Conservation (phyloP, 2,888 invertebrate species). For the Eueremaeus valkanovi region DNA sequence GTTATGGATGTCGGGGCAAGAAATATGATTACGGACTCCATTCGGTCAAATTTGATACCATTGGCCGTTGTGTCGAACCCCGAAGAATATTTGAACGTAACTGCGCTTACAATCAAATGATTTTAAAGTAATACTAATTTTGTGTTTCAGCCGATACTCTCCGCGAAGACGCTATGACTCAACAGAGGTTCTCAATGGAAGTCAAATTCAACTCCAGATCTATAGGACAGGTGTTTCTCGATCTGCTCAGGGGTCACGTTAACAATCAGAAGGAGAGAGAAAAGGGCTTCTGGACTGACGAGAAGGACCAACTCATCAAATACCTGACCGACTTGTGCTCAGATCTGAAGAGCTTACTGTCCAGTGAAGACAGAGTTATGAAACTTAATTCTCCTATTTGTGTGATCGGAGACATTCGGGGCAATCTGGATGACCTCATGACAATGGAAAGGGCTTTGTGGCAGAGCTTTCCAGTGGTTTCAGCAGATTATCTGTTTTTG, state of each 20-base stretch:
- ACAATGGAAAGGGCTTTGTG: conserved; percentile 62
- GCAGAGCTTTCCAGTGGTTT: conserved; percentile 64
- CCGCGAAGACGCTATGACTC: neutral
- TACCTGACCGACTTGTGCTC: conserved; percentile 55
- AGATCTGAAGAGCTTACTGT: conserved; percentile 56
- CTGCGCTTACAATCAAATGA: neutral
- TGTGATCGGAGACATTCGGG: conserved; percentile 68
- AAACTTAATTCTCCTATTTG: conserved; percentile 59
- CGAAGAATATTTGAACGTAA: conserved; percentile 30
- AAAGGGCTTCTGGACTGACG: conserved; percentile 27
- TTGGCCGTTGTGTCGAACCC: conserved; percentile 36
- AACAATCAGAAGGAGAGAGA: conserved; percentile 12
- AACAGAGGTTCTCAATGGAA: conserved; percentile 32
- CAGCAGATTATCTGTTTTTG: conserved; percentile 65
- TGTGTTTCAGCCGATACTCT: neutral
- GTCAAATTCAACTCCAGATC: conserved; percentile 26
- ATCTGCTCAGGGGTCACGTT: conserved; percentile 28
- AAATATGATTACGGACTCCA: conserved; percentile 35
- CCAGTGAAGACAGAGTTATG: conserved; percentile 58
- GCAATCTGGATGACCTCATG: conserved; percentile 65
- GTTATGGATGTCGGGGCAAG: conserved; percentile 34
- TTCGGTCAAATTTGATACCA: conserved; percentile 32
- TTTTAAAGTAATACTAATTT: neutral
- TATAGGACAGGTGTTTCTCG: neutral
- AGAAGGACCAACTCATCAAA: conserved; percentile 16